Evolutionary conservation across 2,113 vertebrate genomes (phyloP).

Genomic region (Oreochromis spilurus): DNA sequence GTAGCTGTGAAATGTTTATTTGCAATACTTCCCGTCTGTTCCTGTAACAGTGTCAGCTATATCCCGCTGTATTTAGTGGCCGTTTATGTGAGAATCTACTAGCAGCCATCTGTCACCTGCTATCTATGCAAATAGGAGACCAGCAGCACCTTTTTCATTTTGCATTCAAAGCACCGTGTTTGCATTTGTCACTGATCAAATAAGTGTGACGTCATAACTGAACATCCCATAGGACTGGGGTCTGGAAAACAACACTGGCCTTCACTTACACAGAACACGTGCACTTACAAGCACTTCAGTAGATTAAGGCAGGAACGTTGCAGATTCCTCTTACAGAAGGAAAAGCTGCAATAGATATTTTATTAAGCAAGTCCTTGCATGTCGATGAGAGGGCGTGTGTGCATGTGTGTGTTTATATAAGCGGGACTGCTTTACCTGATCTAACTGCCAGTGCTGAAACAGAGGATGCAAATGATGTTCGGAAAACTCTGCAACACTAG

Average conservation of each 20-base stretch:
- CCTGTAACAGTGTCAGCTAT: slow-evolving; percentile 38
- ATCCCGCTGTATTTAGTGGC: slow-evolving; percentile 48
- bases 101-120: slow-evolving; percentile 56
- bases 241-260: not conserved
- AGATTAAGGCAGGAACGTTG: slow-evolving; percentile 1
- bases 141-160: slow-evolving; percentile 38
- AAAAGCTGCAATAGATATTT: not conserved
- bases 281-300: not conserved
- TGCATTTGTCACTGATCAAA: slow-evolving; percentile 42
- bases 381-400: not conserved
- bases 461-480: slow-evolving; percentile 24
- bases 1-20: slow-evolving; percentile 49
- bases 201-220: slow-evolving; percentile 30
- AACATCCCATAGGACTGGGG: not conserved
- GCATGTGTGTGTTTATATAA: not conserved
- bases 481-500: not conserved
- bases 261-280: not conserved
- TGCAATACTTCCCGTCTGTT: slow-evolving; percentile 36
- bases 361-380: not conserved
- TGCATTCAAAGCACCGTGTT: slow-evolving; percentile 46
- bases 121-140: slow-evolving; percentile 52
- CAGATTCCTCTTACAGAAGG: slow-evolving; percentile 15
- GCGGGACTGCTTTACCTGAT: not conserved
- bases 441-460: slow-evolving; percentile 16
- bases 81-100: slow-evolving; percentile 39